A percentile compares a stretch with the other conserved stretches of the same genome.
Evolutionary conservation across 2,888 invertebrate species (phyloP).

Genomic region (Hetaerina titia): DNA sequence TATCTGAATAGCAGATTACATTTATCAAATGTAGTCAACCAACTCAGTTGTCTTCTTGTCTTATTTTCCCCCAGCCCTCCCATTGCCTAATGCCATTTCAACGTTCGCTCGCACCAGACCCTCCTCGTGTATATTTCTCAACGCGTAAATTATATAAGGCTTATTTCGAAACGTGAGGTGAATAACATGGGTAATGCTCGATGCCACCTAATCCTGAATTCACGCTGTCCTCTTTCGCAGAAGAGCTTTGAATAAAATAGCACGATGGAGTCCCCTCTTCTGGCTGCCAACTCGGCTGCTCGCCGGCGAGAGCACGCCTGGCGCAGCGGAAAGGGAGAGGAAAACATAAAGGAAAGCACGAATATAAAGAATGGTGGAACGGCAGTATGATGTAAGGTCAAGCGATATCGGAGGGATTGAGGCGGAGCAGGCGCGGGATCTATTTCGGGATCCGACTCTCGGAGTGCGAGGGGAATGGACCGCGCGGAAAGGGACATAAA

Average conservation of each 20-base stretch:
- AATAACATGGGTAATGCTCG: neutral
- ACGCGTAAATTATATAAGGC: too few relatives aligned
- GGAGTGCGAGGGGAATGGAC: neutral
- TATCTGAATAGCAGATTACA: too few relatives aligned
- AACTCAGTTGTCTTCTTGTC: too few relatives aligned
- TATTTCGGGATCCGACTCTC: neutral
- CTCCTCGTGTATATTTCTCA: too few relatives aligned
- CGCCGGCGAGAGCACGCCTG: neutral
- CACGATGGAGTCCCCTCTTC: neutral
- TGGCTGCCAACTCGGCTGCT: neutral
- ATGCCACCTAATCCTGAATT: neutral
- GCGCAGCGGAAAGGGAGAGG: neutral
- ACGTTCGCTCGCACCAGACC: too few relatives aligned
- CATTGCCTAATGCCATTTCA: too few relatives aligned
- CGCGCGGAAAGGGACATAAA: neutral
- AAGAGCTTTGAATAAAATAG: neutral
- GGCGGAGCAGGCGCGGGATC: neutral
- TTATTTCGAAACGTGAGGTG: too few relatives aligned
- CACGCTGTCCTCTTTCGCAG: neutral
- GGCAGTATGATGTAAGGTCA: neutral
- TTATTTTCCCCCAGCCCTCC: too few relatives aligned
- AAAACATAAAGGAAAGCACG: neutral
- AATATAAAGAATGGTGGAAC: neutral
- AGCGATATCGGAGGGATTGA: neutral
- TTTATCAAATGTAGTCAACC: too few relatives aligned